Conservation (phyloP, 2,113 vertebrate species). For the Thalassarche chlororhynchos region DNA sequence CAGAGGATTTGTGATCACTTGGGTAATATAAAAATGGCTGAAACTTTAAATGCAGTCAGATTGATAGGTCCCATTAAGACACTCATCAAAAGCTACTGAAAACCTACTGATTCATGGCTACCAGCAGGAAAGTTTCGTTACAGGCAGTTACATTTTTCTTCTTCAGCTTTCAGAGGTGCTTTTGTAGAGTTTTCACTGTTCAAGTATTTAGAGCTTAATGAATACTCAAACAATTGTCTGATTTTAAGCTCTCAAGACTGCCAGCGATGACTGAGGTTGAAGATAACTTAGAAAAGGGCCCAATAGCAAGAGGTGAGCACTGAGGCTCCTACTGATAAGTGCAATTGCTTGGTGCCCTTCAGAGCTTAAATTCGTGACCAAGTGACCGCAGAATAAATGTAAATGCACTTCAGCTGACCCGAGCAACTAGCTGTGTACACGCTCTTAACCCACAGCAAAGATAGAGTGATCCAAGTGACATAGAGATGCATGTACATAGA, state of each 20-base stretch:
- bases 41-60: not conserved
- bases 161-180: not conserved
- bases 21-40: not conserved
- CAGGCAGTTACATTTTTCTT: not conserved
- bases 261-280: not conserved
- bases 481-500: not conserved
- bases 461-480: not conserved
- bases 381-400: not conserved
- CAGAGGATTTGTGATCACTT: not conserved
- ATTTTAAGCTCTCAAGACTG: not conserved
- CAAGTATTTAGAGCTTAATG: not conserved
- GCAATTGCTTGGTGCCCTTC: not conserved
- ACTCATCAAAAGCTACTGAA: conserved; percentile 16
- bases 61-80: not conserved
- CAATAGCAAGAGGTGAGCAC: not conserved
- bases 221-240: not conserved
- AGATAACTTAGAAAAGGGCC: not conserved
- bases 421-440: not conserved
- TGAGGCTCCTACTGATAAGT: not conserved
- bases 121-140: not conserved
- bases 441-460: not conserved
- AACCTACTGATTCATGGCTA: not conserved
- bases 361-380: not conserved
- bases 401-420: not conserved
- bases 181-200: not conserved